Base-by-base conservation (phyloP, 2,888 invertebrate genomes). In the Gisinianus flammeolus region DNA sequence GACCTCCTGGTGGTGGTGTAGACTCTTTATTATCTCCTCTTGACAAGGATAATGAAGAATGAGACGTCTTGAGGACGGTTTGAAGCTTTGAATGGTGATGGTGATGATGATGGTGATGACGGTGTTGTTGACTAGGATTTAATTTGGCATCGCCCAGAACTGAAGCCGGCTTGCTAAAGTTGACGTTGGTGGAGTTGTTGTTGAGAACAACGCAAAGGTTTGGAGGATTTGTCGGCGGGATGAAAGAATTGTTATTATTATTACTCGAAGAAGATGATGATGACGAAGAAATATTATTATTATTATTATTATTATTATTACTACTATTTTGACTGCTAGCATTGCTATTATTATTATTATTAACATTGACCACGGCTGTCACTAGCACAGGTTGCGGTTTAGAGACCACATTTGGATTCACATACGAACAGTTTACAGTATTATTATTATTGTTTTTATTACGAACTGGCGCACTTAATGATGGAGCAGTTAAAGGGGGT, bases 401-500 rank as follows among this genome's bases (percentile, higher is more conserved):
- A 12, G 77, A 77, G 19, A 77, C 77, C 70, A 77, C 64, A 64
- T 70, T 77, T 56, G n/a, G 54, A 54, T 54, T 54, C n/a, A 44
- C 74, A 33, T 58, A 33, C 58, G 70, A 28, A 77, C 77, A 70
- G 69, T 64, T 70, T 35, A 77, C 58, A 70, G 30, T 76, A 76
- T 62, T 64, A 64, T 54, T 76, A 44, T 70, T 74, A 52, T 64
- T 77, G 28, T 62, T 77, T 33, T 70, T 77, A 70, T 76, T 76
- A 33, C 70, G 69, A 77, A 69, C 69, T 58, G 76, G 76, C 28
- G 76, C 77, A 77, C 71, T 77, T 70, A 77, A 70, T 58, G 58
- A 44, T 76, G 66, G 30, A 24, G 76, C n/a, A 22, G 76, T 31
- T 52, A 52, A 28, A 19, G 76, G 44, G 83, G 88, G 58, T 86